A percentile compares a stretch with the other conserved stretches of the same genome.
phyloP scores from a whole-genome alignment of 2,113 vertebrate genomes.

The Pygoscelis antarcticus region DNA sequence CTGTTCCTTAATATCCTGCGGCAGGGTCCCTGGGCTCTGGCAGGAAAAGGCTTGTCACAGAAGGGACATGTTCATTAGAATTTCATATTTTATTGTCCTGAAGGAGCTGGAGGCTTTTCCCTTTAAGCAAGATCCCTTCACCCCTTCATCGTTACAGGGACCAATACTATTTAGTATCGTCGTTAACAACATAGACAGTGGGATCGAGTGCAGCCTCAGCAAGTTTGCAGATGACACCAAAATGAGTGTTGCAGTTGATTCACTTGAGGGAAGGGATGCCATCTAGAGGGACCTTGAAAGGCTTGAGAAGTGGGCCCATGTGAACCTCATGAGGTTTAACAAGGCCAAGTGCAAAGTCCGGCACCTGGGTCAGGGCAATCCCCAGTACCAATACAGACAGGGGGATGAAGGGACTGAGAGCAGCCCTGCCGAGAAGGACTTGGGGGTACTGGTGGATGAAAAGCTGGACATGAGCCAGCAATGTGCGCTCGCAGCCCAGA shows the following conservation, averaged over 20 bases:
- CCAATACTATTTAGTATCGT: not conserved
- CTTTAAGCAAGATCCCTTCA: not conserved
- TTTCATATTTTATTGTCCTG: not conserved
- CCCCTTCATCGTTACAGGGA: not conserved
- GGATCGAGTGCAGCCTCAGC: not conserved
- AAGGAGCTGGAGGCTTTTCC: not conserved
- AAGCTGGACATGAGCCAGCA: not conserved
- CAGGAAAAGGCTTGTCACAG: constrained; percentile 31
- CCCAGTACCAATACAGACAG: rapidly evolving
- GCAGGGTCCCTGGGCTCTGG: not conserved
- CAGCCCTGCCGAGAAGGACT: not conserved
- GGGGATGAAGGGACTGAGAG: not conserved
- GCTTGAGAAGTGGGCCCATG: rapidly evolving
- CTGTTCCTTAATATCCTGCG: constrained; percentile 55
- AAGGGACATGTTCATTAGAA: not conserved
- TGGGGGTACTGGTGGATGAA: not conserved
- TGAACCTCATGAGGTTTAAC: not conserved
- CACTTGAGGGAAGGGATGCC: rapidly evolving
- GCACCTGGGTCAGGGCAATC: rapidly evolving
- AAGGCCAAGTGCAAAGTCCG: not conserved
- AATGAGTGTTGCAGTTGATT: rapidly evolving
- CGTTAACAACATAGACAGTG: not conserved
- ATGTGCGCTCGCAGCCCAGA: not conserved
- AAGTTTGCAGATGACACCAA: not conserved
- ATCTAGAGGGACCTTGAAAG: not conserved